Base-by-base conservation (phyloP, 2,113 vertebrate genomes). In the Sapayoa aenigma region DNA sequence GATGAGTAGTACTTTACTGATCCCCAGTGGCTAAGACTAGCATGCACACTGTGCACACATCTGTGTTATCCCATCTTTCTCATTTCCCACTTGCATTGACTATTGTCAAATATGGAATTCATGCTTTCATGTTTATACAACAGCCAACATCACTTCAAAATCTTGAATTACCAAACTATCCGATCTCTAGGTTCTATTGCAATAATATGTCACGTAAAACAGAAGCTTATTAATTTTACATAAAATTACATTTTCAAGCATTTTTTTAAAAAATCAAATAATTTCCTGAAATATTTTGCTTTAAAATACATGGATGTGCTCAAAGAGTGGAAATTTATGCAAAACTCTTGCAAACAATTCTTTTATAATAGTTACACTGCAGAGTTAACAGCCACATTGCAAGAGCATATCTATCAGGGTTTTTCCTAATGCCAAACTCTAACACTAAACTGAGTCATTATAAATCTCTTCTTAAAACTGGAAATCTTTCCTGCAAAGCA, bases 1-100 rank as follows among this genome's bases (percentile, higher is more conserved):
- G 44, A 80, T 18, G 21, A 83, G 44, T 10, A 72, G 93, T 41
- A n/a, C 93, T 96, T 90, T 92, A 92, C 87, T 93, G 90, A 91
- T 97, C 94, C 94, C 94, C 92, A 95, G 93, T 96, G 92, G 95
- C 92, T 90, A 72, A 87, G 41, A 84, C 33, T 14, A 39, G 86
- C 84, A 96, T 73, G n/a, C 28, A 82, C 88, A 72, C 39, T 19
- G 18, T 19, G 46, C 46, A 47, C 20, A 47, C 46, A 9, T 18
- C 44, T 67, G 8, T n/a, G 39, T 30, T 33, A 93, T 7, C 33
- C 50, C 37, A 27, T 30, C 67, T 53, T 53, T 53, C 60, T 37
- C 47, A 47, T 28, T 59, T 88, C 30, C 39, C 67, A 47, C 27
- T 55, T 44, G n/a, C 44, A 62, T 9, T 68, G 68, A 44, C 42